Evolutionary conservation across 2,113 vertebrate species (phyloP), one percentile per base, ranked within the genome.

Genomic region (Dunckerocampus dactyliophorus): DNA sequence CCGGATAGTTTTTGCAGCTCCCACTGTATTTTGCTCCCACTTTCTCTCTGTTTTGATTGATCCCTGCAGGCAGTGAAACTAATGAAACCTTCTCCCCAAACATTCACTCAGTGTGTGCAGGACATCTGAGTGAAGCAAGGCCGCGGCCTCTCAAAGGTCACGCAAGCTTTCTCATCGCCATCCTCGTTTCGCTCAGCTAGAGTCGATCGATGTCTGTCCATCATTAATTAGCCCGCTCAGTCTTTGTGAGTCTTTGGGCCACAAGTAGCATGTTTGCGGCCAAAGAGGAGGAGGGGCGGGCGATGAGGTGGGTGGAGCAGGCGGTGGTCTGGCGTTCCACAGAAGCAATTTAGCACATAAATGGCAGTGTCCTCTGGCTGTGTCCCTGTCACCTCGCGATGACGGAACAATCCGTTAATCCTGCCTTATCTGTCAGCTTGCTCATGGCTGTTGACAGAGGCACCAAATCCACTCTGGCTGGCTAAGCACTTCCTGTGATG

Each of bases 381-480:
- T 84, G 81, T 76, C 80, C 77, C 82, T 83, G 81, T 85, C 84
- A 85, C 76, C 59, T 74, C 21, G 39, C 71, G 55, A 85, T 82
- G 86, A 87, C 79, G 78, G 79, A 85, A 79, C 86, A 85, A 87
- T 86, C 85, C 59, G 74, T 85, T 88, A 87, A 87, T 88, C 85
- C 84, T 15, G 74, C 48, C 61, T 84, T 85, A 86, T 89, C 82
- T 84, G 82, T 87, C 84, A 76, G 61, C 54, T 61, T 12, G 72
- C 69, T 85, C 78, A 82, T 73, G 76, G 75, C 59, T 87, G 84
- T 85, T 85, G 85, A 87, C 85, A 84, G 82, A 81, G 65, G 79
- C 75, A 84, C 72, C 73, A 82, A 86, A 85, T 82, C 81, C 73
- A 82, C 66, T 78, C 78, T 52, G 76, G 67, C 62, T 73, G 78